Conservation (phyloP, 2,888 invertebrate species). For the Drosophila affinis region DNA sequence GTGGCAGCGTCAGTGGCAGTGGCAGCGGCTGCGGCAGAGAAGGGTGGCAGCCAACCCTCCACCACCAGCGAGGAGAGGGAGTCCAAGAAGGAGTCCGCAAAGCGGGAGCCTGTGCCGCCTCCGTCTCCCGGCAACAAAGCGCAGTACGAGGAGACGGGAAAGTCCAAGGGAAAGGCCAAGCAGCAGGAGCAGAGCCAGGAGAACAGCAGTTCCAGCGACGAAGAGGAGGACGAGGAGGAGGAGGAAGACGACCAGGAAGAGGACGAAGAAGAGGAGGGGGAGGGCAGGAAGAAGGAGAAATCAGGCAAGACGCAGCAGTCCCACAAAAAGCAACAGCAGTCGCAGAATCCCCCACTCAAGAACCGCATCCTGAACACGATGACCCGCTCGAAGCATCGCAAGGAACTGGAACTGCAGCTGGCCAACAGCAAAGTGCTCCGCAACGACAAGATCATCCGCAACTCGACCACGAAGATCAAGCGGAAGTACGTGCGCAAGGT, state of each 20-base stretch:
- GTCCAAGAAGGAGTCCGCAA: slow-evolving; percentile 4
- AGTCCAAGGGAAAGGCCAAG: slow-evolving; percentile 7
- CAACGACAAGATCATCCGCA: slow-evolving; percentile 82
- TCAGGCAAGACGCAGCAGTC: slow-evolving; percentile 20
- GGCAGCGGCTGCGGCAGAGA: background rate
- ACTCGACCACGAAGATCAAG: slow-evolving; percentile 79
- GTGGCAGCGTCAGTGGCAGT: background rate
- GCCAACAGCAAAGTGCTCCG: slow-evolving; percentile 83
- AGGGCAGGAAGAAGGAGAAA: slow-evolving; percentile 9
- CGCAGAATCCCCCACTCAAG: slow-evolving; percentile 12
- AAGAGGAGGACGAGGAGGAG: slow-evolving; percentile 26
- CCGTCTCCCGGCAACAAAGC: background rate
- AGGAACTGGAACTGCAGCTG: slow-evolving; percentile 81
- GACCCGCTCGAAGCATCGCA: slow-evolving; percentile 83
- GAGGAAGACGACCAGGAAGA: slow-evolving; percentile 11
- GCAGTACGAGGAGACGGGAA: background rate
- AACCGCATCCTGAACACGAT: slow-evolving; percentile 80
- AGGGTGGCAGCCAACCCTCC: slow-evolving; percentile 39
- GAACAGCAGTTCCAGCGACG: slow-evolving; percentile 26
- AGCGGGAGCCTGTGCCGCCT: slow-evolving; percentile 8
- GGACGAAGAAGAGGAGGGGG: slow-evolving; percentile 14
- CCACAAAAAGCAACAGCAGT: background rate
- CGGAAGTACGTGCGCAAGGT: slow-evolving; percentile 80
- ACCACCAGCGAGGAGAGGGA: slow-evolving; percentile 38
- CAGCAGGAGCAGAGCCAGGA: slow-evolving; percentile 6